These are phyloP conservation scores for Cataglyphis hispanica DNA, from an alignment of 1,140 invertebrate genomes.

Conservation along the genomic window DNA sequence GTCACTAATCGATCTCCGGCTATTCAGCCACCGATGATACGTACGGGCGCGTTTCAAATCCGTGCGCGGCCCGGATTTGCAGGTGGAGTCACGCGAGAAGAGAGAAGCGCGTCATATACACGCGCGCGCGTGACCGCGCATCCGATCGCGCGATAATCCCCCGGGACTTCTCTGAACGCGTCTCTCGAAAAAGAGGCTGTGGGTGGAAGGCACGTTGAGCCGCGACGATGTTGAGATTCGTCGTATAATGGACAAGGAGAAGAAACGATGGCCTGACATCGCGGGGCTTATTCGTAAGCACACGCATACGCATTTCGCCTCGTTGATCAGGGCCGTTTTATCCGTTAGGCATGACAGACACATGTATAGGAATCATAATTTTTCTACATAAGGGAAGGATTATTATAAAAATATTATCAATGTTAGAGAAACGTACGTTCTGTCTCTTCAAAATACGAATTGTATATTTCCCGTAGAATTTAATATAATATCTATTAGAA, in stretches of 20 bases:
- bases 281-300: background rate
- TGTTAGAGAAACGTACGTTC: background rate
- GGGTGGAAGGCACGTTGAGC: conserved; percentile 65
- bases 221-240: background rate
- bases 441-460: background rate
- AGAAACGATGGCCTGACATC: conserved; percentile 28
- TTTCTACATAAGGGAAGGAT: background rate
- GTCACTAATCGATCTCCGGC: conserved; percentile 68
- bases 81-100: conserved; percentile 76
- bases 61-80: conserved; percentile 70
- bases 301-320: conserved; percentile 13
- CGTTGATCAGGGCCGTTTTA: background rate
- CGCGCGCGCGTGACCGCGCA: conserved; percentile 77
- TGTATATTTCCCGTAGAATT: too few relatives aligned
- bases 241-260: conserved; percentile 60
- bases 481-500: too few relatives aligned
- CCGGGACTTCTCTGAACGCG: conserved; percentile 64
- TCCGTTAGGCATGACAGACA: background rate
- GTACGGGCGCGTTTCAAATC: conserved; percentile 73
- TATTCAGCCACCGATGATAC: conserved; percentile 71
- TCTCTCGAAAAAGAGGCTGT: conserved; percentile 69
- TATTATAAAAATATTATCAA: background rate
- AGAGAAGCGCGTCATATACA: conserved; percentile 65
- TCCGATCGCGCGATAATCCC: conserved; percentile 76
- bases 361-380: background rate